Percentiles rank a stretch among this genome's conserved stretches.
These are phyloP conservation scores for Apostichopus californicus DNA, from an alignment of 35 echinoderm and acorn worm genomes.

Conservation along the genomic window DNA sequence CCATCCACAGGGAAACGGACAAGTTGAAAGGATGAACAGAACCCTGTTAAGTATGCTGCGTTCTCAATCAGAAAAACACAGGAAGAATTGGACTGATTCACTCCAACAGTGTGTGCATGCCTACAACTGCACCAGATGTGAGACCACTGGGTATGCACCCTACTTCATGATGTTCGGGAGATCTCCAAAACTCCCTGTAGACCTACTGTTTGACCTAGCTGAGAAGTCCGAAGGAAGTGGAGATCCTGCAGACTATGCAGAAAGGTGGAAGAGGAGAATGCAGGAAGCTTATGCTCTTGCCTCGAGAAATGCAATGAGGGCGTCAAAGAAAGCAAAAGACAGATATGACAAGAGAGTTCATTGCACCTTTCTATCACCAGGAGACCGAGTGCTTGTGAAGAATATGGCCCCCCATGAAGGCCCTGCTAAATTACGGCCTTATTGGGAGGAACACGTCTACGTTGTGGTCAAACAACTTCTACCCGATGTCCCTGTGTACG, in stretches of 20 bases:
- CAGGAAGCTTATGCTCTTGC: slow-evolving; percentile 49
- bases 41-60: slow-evolving; percentile 32
- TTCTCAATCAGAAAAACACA: not conserved
- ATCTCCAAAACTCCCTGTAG: not conserved
- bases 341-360: slow-evolving; percentile 34
- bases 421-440: no score
- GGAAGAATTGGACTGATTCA: slow-evolving; percentile 11
- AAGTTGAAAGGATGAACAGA: slow-evolving; percentile 56
- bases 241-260: slow-evolving; percentile 24
- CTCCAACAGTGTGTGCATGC: slow-evolving; percentile 24
- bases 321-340: slow-evolving; percentile 19
- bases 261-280: slow-evolving; percentile 51
- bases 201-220: not conserved
- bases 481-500: no score
- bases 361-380: slow-evolving; percentile 31
- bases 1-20: slow-evolving; percentile 55
- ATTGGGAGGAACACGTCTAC: no score
- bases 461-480: no score
- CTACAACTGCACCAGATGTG: slow-evolving; percentile 48
- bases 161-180: not conserved
- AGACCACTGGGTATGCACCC: slow-evolving; percentile 4
- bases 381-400: slow-evolving; percentile 47
- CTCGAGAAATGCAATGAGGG: not conserved
- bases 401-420: not conserved
- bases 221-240: not conserved